Percentiles rank a stretch among this genome's conserved stretches.
phyloP scores from a whole-genome alignment of 2,888 invertebrate species.

The Meiosimyza platycephala region DNA sequence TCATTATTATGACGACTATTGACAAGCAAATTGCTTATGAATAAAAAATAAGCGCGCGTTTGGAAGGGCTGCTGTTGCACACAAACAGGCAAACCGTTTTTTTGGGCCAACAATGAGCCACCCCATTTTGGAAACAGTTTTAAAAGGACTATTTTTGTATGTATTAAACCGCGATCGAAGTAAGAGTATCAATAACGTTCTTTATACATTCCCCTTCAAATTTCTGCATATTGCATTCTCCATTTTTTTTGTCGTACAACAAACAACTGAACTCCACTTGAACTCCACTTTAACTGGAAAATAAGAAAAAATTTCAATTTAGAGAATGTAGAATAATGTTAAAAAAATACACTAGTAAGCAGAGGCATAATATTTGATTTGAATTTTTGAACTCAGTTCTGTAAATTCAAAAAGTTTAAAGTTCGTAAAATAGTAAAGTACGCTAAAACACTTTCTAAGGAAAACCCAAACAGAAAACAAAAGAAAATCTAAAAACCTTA shows the following conservation, averaged over 20 bases:
- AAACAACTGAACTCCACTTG: not conserved
- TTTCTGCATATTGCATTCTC: not conserved
- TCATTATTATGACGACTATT: slow-evolving; percentile 45
- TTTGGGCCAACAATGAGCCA: slow-evolving; percentile 2
- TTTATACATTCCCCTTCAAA: slow-evolving; percentile 1
- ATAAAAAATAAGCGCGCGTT: slow-evolving; percentile 15
- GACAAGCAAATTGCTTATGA: slow-evolving; percentile 39
- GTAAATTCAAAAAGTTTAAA: no score
- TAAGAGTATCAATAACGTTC: slow-evolving; percentile 33
- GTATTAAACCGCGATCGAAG: slow-evolving; percentile 32
- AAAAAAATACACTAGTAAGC: no score
- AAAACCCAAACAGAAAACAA: no score
- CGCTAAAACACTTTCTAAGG: no score
- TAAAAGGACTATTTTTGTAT: not conserved
- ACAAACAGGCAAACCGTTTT: not conserved
- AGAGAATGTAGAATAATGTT: no score
- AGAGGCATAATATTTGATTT: no score
- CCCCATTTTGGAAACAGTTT: slow-evolving; percentile 3
- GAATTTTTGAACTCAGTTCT: no score
- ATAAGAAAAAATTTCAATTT: not conserved
- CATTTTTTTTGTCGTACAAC: not conserved
- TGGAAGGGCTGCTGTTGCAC: slow-evolving; percentile 1
- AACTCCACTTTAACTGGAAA: slow-evolving; percentile 4
- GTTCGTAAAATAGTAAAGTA: no score
- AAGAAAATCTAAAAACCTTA: no score